Evolutionary conservation across 2,888 invertebrate species (phyloP).

Genomic region (Isoperla grammatica): DNA sequence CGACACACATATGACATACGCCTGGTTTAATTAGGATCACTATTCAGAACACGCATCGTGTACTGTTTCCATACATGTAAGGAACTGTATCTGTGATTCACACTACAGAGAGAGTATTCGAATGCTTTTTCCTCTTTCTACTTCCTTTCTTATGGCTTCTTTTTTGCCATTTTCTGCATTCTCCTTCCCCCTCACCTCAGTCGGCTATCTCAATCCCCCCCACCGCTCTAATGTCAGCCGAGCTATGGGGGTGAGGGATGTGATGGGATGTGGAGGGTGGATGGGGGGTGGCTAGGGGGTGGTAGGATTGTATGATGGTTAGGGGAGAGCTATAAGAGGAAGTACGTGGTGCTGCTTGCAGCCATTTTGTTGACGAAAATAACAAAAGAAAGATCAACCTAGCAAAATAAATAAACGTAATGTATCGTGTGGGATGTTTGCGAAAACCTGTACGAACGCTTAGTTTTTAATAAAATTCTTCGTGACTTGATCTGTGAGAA

Average conservation of each 20-base stretch:
- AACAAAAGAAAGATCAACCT: neutral
- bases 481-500: too few species aligned
- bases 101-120: neutral
- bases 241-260: conserved; percentile 5
- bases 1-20: too few species aligned
- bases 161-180: neutral
- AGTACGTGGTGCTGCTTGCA: neutral
- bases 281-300: neutral
- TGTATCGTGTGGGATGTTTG: too few species aligned
- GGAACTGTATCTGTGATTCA: neutral
- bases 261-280: neutral
- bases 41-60: too few species aligned
- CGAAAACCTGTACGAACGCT: too few species aligned
- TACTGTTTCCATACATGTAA: too few species aligned
- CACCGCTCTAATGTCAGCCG: conserved; percentile 7
- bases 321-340: conserved; percentile 6
- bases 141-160: neutral
- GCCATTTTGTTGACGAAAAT: conserved; percentile 6
- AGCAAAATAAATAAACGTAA: neutral
- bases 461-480: too few species aligned
- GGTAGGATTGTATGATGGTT: conserved; percentile 7
- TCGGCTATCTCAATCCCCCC: conserved; percentile 7
- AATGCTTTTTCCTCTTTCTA: conserved; percentile 1
- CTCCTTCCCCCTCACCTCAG: conserved; percentile 8
- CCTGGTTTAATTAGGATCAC: too few species aligned